A percentile compares a stretch with the other conserved stretches of the same genome.
Conservation (phyloP, 2,888 invertebrate genomes). For the Acrobasis consociella region DNA sequence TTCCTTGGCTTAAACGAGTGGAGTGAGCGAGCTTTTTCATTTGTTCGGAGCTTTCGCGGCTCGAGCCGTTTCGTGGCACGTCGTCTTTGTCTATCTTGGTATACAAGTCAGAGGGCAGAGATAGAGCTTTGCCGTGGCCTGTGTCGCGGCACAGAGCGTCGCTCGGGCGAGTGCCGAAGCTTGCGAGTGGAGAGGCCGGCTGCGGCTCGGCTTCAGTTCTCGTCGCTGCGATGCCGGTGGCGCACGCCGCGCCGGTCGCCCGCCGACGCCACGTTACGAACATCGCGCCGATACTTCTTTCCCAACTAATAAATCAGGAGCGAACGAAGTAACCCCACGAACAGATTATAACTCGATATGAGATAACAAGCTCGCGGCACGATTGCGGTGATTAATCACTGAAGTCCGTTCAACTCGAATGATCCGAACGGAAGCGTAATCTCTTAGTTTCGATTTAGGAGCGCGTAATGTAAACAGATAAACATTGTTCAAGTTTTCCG, state of each 20-base stretch:
- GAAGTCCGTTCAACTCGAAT: slow-evolving; percentile 60
- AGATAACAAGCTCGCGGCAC: slow-evolving; percentile 66
- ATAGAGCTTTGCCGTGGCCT: slow-evolving; percentile 39
- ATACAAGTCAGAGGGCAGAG: slow-evolving; percentile 45
- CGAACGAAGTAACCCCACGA: slow-evolving; percentile 67
- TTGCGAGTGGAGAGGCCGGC: slow-evolving; percentile 27
- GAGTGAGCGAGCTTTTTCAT: slow-evolving; percentile 62
- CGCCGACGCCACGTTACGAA: slow-evolving; percentile 56
- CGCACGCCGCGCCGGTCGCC: slow-evolving; percentile 60
- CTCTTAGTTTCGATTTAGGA: slow-evolving; percentile 61
- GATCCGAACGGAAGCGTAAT: slow-evolving; percentile 61
- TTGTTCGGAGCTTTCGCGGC: slow-evolving; percentile 57
- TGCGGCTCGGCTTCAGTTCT: slow-evolving; percentile 58
- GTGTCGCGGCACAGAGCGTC: slow-evolving; percentile 48
- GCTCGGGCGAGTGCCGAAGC: slow-evolving; percentile 38
- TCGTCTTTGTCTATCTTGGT: slow-evolving; percentile 61
- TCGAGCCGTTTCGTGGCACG: slow-evolving; percentile 41
- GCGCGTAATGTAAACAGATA: slow-evolving; percentile 69
- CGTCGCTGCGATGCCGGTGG: slow-evolving; percentile 69
- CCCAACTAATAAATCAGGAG: slow-evolving; percentile 72
- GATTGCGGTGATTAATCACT: slow-evolving; percentile 67
- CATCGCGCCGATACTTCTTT: slow-evolving; percentile 69
- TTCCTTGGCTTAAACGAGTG: slow-evolving; percentile 67
- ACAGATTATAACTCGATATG: slow-evolving; percentile 72
- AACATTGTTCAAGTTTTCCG: slow-evolving; percentile 69